phyloP scores from a whole-genome alignment of 2,888 invertebrate genomes.

The Psococerastis gibbosa region DNA sequence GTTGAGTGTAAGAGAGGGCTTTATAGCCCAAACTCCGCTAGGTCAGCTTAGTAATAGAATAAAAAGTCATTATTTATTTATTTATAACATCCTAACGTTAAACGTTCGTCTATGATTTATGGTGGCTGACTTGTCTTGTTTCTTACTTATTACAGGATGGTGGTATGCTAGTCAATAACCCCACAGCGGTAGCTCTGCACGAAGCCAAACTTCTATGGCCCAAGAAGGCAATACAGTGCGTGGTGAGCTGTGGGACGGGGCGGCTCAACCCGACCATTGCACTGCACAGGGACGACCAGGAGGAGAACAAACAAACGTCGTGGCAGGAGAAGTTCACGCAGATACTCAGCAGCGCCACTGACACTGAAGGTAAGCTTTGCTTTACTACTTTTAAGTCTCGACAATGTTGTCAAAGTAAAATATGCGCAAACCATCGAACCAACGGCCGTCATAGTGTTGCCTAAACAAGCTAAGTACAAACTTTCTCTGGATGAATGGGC shows the following conservation, averaged over 20 bases:
- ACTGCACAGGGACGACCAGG: conserved; percentile 23
- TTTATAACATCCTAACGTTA: conserved; percentile 1
- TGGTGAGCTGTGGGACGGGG: conserved; percentile 71
- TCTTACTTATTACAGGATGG: conserved; percentile 43
- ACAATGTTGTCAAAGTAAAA: too few species aligned
- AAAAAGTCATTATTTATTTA: too few species aligned
- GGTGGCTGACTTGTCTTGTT: too few species aligned
- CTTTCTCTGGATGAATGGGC: too few species aligned
- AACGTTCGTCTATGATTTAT: conserved; percentile 4
- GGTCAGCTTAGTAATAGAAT: too few species aligned
- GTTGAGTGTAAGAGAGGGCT: too few species aligned
- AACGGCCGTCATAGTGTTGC: too few species aligned
- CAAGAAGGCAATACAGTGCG: conserved; percentile 46
- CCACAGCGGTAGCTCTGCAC: conserved; percentile 70
- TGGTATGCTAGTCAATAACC: conserved; percentile 74
- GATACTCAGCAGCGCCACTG: conserved; percentile 68
- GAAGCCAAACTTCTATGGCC: conserved; percentile 76
- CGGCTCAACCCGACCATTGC: conserved; percentile 28
- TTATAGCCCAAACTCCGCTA: too few species aligned
- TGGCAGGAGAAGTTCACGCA: conserved; percentile 64
- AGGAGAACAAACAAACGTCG: conserved; percentile 30
- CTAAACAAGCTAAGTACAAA: too few species aligned
- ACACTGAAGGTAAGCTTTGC: conserved; percentile 49
- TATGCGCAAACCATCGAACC: too few species aligned
- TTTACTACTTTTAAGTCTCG: background rate